Conservation (phyloP, 2,113 vertebrate species). For the Excalfactoria chinensis region DNA sequence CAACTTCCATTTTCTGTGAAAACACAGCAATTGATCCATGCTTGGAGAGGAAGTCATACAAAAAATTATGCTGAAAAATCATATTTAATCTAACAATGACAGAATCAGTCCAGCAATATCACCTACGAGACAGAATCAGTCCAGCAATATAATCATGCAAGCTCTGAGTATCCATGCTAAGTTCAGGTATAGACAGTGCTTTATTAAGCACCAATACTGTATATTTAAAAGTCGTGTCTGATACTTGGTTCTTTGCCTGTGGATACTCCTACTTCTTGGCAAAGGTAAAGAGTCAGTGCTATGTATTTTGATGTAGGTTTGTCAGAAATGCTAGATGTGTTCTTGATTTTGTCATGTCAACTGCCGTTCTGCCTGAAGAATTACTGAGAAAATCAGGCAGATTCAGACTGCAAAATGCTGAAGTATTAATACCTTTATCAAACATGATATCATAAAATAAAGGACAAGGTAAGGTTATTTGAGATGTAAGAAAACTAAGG, state of each 20-base stretch:
- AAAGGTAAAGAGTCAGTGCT: conserved; percentile 4
- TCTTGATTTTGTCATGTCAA: conserved; percentile 38
- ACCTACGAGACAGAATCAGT: neutral
- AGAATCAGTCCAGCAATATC: neutral
- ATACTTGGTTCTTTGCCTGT: conserved; percentile 25
- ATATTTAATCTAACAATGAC: neutral
- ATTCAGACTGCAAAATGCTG: neutral
- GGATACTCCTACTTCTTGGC: conserved; percentile 47
- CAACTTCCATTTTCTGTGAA: neutral
- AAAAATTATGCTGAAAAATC: neutral
- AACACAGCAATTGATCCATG: neutral
- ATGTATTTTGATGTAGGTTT: neutral
- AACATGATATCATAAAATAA: neutral
- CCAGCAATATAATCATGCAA: neutral
- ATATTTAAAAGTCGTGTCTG: conserved; percentile 2
- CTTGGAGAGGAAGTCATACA: neutral
- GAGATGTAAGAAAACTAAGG: neutral
- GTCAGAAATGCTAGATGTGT: conserved; percentile 39
- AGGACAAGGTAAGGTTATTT: neutral
- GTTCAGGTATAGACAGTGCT: neutral
- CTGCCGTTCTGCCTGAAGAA: conserved; percentile 7
- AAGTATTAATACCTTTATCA: neutral
- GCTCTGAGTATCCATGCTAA: neutral
- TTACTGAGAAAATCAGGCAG: conserved; percentile 16
- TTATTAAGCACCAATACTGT: conserved; percentile 13